phyloP scores from a whole-genome alignment of 2,888 invertebrate species.

The Agrilus mali region DNA sequence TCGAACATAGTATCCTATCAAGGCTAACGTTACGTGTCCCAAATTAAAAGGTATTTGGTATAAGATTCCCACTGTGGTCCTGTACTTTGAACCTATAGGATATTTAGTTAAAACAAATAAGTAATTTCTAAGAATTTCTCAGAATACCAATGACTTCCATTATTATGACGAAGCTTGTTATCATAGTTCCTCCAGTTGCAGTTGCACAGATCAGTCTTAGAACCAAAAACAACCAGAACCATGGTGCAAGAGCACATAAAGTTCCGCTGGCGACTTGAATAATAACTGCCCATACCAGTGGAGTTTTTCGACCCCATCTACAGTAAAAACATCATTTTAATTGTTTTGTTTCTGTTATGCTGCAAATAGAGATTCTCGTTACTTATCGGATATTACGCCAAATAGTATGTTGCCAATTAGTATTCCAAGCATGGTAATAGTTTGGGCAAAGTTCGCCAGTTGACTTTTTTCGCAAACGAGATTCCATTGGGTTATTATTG shows the following conservation, averaged over 20 bases:
- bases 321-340: slow-evolving; percentile 15
- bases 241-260: slow-evolving; percentile 56
- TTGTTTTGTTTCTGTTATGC: background rate
- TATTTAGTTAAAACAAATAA: background rate
- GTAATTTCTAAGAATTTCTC: background rate
- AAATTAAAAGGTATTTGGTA: slow-evolving; percentile 46
- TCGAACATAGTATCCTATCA: slow-evolving; percentile 39
- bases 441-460: slow-evolving; percentile 62
- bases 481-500: slow-evolving; percentile 64
- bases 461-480: slow-evolving; percentile 54
- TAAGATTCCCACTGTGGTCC: slow-evolving; percentile 42
- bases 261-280: slow-evolving; percentile 61
- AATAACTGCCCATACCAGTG: slow-evolving; percentile 59
- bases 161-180: slow-evolving; percentile 57
- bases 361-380: slow-evolving; percentile 18
- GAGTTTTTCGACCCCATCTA: slow-evolving; percentile 64
- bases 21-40: slow-evolving; percentile 41
- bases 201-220: slow-evolving; percentile 60
- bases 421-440: slow-evolving; percentile 66
- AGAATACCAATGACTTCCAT: slow-evolving; percentile 51
- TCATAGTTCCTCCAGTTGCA: slow-evolving; percentile 75
- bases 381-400: slow-evolving; percentile 68
- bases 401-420: slow-evolving; percentile 63
- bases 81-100: slow-evolving; percentile 36
- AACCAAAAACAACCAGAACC: slow-evolving; percentile 49